phyloP scores from a whole-genome alignment of 1,140 invertebrate species.

The Sminthurinus signatus region DNA sequence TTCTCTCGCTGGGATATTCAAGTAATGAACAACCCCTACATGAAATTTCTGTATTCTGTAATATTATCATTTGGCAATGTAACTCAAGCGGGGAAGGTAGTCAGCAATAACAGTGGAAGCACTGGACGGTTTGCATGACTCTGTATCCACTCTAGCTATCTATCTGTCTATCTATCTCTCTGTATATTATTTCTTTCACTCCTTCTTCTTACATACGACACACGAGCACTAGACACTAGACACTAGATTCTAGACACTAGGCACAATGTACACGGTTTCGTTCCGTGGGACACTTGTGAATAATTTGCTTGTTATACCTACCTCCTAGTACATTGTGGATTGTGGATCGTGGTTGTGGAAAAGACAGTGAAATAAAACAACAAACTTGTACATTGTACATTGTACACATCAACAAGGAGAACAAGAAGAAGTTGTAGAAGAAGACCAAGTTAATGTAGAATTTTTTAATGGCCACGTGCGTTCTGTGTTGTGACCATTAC shows the following conservation, averaged over 20 bases:
- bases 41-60: slow-evolving; percentile 36
- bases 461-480: slow-evolving; percentile 39
- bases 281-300: slow-evolving; percentile 22
- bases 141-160: background rate
- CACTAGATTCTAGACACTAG: too few relatives aligned
- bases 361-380: too few relatives aligned
- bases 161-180: background rate
- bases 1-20: too few relatives aligned
- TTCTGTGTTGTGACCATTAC: slow-evolving; percentile 35
- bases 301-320: slow-evolving; percentile 10
- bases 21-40: slow-evolving; percentile 37
- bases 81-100: slow-evolving; percentile 35
- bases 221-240: too few relatives aligned
- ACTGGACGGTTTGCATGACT: slow-evolving; percentile 20
- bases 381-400: too few relatives aligned
- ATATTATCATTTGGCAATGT: slow-evolving; percentile 41
- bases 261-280: too few relatives aligned
- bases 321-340: too few relatives aligned
- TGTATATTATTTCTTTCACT: too few relatives aligned
- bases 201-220: too few relatives aligned
- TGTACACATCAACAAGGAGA: too few relatives aligned
- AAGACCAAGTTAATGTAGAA: slow-evolving; percentile 9
- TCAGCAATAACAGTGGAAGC: background rate
- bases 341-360: too few relatives aligned
- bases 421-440: background rate